Conservation (phyloP, 2,797 vertebrate species). For the Scomberomorus guttatus region DNA sequence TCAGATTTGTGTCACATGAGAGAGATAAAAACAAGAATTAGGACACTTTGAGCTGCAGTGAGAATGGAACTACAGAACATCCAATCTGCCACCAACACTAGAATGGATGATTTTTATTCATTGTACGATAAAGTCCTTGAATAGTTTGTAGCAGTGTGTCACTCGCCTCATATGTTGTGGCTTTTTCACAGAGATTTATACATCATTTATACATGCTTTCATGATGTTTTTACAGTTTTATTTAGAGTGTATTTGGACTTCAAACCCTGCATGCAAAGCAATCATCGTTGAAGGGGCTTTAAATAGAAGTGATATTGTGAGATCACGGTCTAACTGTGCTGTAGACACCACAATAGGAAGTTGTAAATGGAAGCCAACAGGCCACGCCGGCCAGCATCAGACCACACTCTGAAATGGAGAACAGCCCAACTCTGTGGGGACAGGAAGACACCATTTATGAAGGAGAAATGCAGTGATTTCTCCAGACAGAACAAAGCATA, state of each 20-base stretch:
- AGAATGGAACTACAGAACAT: not conserved
- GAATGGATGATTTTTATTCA: not conserved
- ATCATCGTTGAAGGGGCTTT: not conserved
- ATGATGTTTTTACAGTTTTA: conserved; percentile 13
- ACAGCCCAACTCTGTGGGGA: conserved; percentile 57
- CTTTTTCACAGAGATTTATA: conserved; percentile 19
- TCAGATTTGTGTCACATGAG: conserved; percentile 16
- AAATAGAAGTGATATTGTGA: not conserved
- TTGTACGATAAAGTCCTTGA: not conserved
- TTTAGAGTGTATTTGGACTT: not conserved
- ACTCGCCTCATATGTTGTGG: not conserved
- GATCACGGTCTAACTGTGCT: not conserved
- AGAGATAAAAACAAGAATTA: conserved; percentile 13
- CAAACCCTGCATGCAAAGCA: not conserved
- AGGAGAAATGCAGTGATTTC: conserved; percentile 67
- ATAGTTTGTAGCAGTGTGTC: not conserved
- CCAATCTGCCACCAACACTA: not conserved
- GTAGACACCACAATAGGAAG: not conserved
- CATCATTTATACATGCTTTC: conserved; percentile 9
- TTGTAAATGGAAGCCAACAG: conserved; percentile 38
- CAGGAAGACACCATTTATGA: conserved; percentile 64
- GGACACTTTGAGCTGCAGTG: conserved; percentile 20
- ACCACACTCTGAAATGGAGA: conserved; percentile 42
- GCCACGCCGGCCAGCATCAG: conserved; percentile 15
- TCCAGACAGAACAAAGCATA: conserved; percentile 70